Evolutionary conservation across 1,140 invertebrate species (phyloP).

Genomic region (Heliconius himera): DNA sequence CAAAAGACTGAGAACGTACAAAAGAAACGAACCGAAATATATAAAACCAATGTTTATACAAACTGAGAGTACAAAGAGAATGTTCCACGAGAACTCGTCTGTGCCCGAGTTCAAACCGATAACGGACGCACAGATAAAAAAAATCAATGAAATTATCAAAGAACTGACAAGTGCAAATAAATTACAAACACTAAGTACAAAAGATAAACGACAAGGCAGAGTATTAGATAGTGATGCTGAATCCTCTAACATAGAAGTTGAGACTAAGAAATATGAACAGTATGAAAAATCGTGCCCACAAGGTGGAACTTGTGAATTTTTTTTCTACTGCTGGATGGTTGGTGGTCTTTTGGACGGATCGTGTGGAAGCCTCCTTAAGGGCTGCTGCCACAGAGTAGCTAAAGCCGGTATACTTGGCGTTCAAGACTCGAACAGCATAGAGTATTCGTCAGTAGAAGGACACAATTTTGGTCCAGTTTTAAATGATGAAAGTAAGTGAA

Average conservation of each 20-base stretch:
- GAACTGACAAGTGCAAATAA: conserved; percentile 55
- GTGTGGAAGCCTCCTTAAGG: conserved; percentile 92
- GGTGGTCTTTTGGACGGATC: conserved; percentile 93
- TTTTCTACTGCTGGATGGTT: conserved; percentile 95
- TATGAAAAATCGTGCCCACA: conserved; percentile 82
- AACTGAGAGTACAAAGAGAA: conserved; percentile 62
- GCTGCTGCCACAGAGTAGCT: conserved; percentile 92
- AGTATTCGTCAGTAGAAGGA: conserved; percentile 60
- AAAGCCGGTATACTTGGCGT: conserved; percentile 87
- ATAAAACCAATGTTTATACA: conserved; percentile 75
- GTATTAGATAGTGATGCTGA: conserved; percentile 50
- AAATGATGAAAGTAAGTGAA: conserved; percentile 88
- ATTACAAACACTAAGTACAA: conserved; percentile 46
- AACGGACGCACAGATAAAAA: conserved; percentile 69
- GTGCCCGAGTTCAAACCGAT: conserved; percentile 73
- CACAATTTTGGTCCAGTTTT: conserved; percentile 85
- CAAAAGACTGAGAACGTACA: conserved; percentile 47
- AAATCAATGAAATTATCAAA: conserved; percentile 66
- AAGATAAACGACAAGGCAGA: conserved; percentile 61
- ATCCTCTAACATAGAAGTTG: conserved; percentile 42
- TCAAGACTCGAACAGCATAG: conserved; percentile 77
- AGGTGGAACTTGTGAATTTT: conserved; percentile 94
- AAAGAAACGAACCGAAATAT: conserved; percentile 47
- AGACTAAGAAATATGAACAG: conserved; percentile 59
- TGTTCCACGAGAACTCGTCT: conserved; percentile 46